phyloP scores from a whole-genome alignment of 2,797 vertebrate species.

The Sebastolobus alascanus region DNA sequence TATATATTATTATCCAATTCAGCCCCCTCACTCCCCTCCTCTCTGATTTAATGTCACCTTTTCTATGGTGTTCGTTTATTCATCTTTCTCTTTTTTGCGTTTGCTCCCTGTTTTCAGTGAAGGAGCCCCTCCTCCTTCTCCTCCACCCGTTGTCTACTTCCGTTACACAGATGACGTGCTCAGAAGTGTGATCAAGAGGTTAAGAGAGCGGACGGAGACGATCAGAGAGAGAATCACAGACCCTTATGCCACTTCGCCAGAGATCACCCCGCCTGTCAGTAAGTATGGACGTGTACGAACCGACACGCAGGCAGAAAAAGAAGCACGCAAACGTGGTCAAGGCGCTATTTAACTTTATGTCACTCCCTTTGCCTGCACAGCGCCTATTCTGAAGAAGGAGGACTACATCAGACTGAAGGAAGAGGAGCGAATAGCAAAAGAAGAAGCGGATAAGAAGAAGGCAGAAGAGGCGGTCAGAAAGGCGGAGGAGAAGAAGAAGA shows the following conservation, averaged over 20 bases:
- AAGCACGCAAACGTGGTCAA: not conserved
- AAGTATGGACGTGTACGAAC: conserved; percentile 69
- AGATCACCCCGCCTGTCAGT: conserved; percentile 89
- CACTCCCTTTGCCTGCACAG: conserved; percentile 39
- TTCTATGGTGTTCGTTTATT: not conserved
- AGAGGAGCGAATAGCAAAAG: conserved; percentile 73
- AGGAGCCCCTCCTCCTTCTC: conserved; percentile 45
- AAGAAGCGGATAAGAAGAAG: conserved; percentile 81
- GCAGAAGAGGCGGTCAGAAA: conserved; percentile 79
- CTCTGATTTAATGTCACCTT: not conserved
- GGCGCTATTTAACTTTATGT: not conserved
- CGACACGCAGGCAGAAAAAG: not conserved
- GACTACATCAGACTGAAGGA: conserved; percentile 78
- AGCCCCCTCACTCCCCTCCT: not conserved
- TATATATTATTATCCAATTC: no score
- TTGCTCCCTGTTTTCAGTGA: conserved; percentile 56
- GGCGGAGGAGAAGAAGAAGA: conserved; percentile 85
- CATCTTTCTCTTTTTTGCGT: not conserved
- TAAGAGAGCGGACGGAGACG: conserved; percentile 77
- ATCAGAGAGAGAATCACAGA: conserved; percentile 87
- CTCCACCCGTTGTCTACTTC: conserved; percentile 71
- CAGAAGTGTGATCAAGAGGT: conserved; percentile 69
- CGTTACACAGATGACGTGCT: conserved; percentile 83
- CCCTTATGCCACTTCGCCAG: conserved; percentile 88
- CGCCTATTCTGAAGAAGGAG: conserved; percentile 77